These are phyloP conservation scores for Coptodon rendalli DNA, from an alignment of 2,113 vertebrate species.

Conservation along the genomic window DNA sequence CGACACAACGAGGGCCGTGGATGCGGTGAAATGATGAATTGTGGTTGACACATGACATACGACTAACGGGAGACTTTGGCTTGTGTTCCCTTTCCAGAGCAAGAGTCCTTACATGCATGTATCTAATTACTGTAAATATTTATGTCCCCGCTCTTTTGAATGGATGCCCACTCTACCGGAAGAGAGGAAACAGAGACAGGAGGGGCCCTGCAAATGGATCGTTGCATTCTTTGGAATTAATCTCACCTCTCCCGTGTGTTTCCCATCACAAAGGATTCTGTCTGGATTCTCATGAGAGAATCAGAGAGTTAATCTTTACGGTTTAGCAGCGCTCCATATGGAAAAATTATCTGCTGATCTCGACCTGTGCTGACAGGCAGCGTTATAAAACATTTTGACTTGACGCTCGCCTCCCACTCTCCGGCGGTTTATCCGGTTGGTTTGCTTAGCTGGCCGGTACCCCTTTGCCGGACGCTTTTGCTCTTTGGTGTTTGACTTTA, in stretches of 20 bases:
- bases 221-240: conserved; percentile 43
- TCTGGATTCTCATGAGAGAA: conserved; percentile 37
- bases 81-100: not conserved
- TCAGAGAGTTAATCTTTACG: conserved; percentile 45
- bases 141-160: conserved; percentile 34
- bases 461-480: conserved; percentile 13
- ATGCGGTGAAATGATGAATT: not conserved
- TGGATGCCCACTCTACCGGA: conserved; percentile 7
- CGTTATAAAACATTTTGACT: not conserved
- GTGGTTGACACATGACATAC: not conserved
- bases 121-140: conserved; percentile 58
- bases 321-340: conserved; percentile 42
- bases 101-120: conserved; percentile 15
- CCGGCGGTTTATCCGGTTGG: conserved; percentile 16
- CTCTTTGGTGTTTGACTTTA: conserved; percentile 30
- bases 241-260: conserved; percentile 48
- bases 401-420: conserved; percentile 13
- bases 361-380: conserved; percentile 25
- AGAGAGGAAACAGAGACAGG: conserved; percentile 1
- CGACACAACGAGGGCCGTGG: not conserved
- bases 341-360: conserved; percentile 32
- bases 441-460: conserved; percentile 22
- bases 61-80: not conserved
- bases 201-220: not conserved
- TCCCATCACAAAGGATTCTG: conserved; percentile 45